A percentile compares a stretch with the other conserved stretches of the same genome.
Evolutionary conservation across 2,888 invertebrate genomes (phyloP).

Genomic region (Lasioglossum morio): DNA sequence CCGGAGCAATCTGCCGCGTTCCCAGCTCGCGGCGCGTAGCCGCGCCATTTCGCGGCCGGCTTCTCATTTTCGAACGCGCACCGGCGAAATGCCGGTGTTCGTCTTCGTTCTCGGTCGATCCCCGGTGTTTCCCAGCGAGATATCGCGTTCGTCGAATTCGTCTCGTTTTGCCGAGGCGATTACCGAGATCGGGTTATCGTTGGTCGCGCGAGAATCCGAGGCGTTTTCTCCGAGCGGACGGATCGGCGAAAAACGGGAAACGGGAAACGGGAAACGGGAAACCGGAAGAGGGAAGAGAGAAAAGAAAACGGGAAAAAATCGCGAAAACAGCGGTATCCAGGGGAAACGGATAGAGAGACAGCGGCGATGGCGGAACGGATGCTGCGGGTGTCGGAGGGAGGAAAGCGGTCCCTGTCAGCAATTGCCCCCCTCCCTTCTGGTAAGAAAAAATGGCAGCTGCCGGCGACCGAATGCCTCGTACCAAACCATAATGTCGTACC

Average conservation of each 20-base stretch:
- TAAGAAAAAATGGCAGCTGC: conserved; percentile 86
- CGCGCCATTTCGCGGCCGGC: conserved; percentile 28
- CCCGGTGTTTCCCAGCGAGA: background rate
- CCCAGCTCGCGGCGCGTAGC: conserved; percentile 85
- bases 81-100: conserved; percentile 34
- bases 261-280: background rate
- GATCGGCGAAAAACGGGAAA: background rate
- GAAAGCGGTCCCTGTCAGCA: conserved; percentile 83
- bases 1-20: conserved; percentile 82
- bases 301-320: background rate
- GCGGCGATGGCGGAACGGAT: background rate
- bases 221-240: background rate
- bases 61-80: conserved; percentile 57
- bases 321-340: background rate
- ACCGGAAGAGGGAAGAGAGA: background rate
- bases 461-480: conserved; percentile 86
- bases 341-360: background rate
- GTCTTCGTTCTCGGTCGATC: background rate
- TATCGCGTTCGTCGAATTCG: background rate
- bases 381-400: conserved; percentile 64
- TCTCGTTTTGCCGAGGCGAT: background rate
- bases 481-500: conserved; percentile 73
- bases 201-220: background rate
- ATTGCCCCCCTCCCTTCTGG: conserved; percentile 79
- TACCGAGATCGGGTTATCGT: background rate